Conservation (phyloP, 2,888 invertebrate genomes). For the Tipula unca region DNA sequence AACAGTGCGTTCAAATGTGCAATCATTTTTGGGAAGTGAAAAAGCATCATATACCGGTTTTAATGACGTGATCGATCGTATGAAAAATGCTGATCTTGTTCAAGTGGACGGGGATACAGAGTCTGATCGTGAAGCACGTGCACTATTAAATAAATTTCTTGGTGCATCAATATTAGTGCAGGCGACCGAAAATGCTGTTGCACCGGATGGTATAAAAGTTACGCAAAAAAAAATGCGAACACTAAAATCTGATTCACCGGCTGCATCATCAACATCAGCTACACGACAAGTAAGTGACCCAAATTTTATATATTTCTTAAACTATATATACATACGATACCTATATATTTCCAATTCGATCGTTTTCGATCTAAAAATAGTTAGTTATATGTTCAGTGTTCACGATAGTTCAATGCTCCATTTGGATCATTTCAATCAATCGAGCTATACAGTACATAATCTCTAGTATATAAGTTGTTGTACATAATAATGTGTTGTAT, state of each 20-base stretch:
- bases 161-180: slow-evolving; percentile 73
- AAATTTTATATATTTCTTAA: no score
- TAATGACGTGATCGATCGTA: slow-evolving; percentile 65
- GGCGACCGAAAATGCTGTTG: slow-evolving; percentile 35
- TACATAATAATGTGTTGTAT: not conserved
- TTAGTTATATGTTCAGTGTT: no score
- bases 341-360: no score
- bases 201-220: slow-evolving; percentile 32
- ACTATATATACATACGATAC: no score
- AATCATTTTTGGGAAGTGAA: slow-evolving; percentile 63
- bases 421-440: not conserved
- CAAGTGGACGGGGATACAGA: slow-evolving; percentile 54
- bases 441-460: not conserved
- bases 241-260: not conserved
- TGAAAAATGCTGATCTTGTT: slow-evolving; percentile 67
- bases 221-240: slow-evolving; percentile 24
- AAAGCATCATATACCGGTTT: slow-evolving; percentile 64
- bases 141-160: slow-evolving; percentile 72
- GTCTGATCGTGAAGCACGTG: slow-evolving; percentile 64
- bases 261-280: not conserved
- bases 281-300: not conserved
- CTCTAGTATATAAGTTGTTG: not conserved
- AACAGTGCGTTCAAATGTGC: slow-evolving; percentile 29
- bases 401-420: not conserved
- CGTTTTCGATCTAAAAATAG: no score